These are phyloP conservation scores for Aelia acuminata DNA, from an alignment of 2,888 invertebrate species.

Conservation along the genomic window DNA sequence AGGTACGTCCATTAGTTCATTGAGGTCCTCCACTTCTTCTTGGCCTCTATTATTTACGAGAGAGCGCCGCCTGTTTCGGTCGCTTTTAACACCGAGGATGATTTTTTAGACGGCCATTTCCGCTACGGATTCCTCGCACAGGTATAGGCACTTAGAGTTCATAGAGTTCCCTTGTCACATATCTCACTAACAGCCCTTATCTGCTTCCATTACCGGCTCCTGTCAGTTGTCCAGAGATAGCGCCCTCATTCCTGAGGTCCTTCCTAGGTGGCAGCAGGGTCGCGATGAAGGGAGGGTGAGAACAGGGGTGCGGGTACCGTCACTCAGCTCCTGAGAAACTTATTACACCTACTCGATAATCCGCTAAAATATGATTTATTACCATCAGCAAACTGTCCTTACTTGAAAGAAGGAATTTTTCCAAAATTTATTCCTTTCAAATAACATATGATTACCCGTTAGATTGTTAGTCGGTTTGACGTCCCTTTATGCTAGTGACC, in stretches of 20 bases:
- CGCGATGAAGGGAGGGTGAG: background rate
- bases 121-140: conserved; percentile 14
- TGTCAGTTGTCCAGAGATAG: conserved; percentile 10
- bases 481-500: no score
- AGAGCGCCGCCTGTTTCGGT: background rate
- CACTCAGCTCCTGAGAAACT: background rate
- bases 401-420: no score
- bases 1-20: conserved; percentile 43
- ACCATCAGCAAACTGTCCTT: no score
- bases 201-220: conserved; percentile 23
- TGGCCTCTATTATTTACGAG: conserved; percentile 26
- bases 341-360: no score
- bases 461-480: no score
- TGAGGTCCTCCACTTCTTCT: background rate
- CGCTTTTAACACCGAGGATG: conserved; percentile 34
- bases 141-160: conserved; percentile 39
- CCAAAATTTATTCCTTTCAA: no score
- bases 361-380: no score
- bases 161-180: conserved; percentile 47
- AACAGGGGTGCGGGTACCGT: background rate
- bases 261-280: background rate
- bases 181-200: background rate
- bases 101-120: conserved; percentile 27
- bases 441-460: no score
- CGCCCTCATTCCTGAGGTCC: background rate